phyloP scores from a whole-genome alignment of 2,797 vertebrate species.

The Sciurus vulgaris region DNA sequence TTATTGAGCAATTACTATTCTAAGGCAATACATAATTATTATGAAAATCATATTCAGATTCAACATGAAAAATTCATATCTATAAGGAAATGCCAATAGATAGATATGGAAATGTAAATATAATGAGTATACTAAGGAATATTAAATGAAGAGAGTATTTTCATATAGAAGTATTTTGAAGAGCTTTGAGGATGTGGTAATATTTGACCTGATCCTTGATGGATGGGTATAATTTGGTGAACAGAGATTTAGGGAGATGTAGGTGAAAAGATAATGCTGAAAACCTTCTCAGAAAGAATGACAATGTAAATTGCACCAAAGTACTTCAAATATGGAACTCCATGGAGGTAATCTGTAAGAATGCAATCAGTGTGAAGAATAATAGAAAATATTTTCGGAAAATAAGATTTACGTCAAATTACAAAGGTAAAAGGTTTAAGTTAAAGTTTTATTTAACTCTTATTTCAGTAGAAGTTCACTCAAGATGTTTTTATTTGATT shows the following conservation, averaged over 20 bases:
- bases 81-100: neutral
- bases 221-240: neutral
- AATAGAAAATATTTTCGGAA: slow-evolving; percentile 3
- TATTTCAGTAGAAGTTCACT: neutral
- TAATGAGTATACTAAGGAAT: neutral
- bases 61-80: neutral
- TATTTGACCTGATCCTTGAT: neutral
- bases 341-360: neutral
- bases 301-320: neutral
- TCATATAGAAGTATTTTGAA: neutral
- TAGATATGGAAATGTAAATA: neutral
- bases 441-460: neutral
- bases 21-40: slow-evolving; percentile 39
- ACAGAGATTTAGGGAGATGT: neutral
- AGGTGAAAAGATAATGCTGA: slow-evolving; percentile 24
- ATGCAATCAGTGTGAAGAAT: neutral
- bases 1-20: neutral
- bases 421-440: neutral
- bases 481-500: neutral
- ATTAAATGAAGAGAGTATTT: slow-evolving; percentile 15
- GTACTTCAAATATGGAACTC: neutral
- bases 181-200: neutral
- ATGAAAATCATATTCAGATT: neutral
- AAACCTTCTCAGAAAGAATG: neutral
- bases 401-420: slow-evolving; percentile 5